Conservation (phyloP, 2,888 invertebrate species). For the Drosophila diplacantha region DNA sequence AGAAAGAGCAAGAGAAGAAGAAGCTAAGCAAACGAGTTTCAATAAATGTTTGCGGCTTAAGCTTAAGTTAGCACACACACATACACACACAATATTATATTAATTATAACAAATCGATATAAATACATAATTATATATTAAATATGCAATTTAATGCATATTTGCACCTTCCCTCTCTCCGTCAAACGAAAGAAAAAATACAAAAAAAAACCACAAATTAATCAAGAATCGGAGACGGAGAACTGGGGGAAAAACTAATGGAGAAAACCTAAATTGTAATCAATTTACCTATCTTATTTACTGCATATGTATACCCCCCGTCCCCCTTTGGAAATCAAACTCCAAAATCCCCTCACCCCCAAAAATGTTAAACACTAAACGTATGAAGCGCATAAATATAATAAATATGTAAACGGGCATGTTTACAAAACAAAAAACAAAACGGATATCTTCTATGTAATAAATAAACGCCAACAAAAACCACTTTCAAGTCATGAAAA, state of each 20-base stretch:
- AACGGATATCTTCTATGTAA: constrained; percentile 41
- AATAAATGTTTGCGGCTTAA: constrained; percentile 54
- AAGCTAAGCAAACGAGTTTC: constrained; percentile 50
- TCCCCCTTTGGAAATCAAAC: constrained; percentile 14
- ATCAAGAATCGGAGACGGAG: constrained; percentile 16
- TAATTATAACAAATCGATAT: constrained; percentile 27
- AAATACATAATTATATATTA: constrained; percentile 7
- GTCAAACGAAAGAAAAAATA: constrained; percentile 4
- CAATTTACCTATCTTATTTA: constrained; percentile 67
- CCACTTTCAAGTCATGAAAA: constrained; percentile 28
- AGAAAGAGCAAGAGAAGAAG: constrained; percentile 9
- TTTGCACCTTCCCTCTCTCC: constrained; percentile 26
- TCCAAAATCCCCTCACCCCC: constrained; percentile 12
- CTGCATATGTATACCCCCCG: constrained; percentile 28
- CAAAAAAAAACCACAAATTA: constrained; percentile 20
- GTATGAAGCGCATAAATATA: constrained; percentile 24
- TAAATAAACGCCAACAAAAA: constrained; percentile 32
- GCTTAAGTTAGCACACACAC: constrained; percentile 45
- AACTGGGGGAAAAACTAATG: constrained; percentile 29
- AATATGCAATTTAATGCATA: constrained; percentile 39
- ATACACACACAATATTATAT: constrained; percentile 43
- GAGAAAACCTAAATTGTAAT: constrained; percentile 53
- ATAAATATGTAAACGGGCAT: constrained; percentile 27
- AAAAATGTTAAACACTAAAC: constrained; percentile 41
- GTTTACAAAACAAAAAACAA: constrained; percentile 18